Percentiles rank a stretch among this genome's conserved stretches.
Conservation (phyloP, 92 coral and sea anemone genomes). For the Galaxea fascicularis region DNA sequence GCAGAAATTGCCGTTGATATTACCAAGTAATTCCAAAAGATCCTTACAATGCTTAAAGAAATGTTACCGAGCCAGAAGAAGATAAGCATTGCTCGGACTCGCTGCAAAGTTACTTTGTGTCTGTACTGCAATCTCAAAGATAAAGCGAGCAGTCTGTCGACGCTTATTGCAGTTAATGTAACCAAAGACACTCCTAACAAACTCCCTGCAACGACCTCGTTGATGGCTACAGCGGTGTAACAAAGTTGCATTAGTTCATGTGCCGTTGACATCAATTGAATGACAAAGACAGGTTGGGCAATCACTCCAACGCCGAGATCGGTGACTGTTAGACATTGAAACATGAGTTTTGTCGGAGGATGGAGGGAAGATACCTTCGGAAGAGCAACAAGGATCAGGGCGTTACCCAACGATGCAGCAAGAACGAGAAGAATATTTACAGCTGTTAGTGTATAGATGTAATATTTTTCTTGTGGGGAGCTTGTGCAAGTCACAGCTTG, state of each 20-base stretch:
- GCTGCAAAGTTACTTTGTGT: background rate
- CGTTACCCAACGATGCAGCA: background rate
- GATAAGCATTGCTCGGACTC: background rate
- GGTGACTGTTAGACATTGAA: background rate
- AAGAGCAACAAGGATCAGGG: constrained; percentile 11
- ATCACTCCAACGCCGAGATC: constrained; percentile 7
- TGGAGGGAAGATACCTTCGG: background rate
- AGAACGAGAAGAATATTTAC: background rate
- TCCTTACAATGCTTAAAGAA: background rate
- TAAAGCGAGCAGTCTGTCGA: constrained; percentile 22
- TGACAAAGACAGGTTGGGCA: background rate
- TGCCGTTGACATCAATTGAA: constrained; percentile 4
- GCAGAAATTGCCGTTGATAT: background rate
- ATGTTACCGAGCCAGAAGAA: background rate
- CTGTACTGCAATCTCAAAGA: background rate
- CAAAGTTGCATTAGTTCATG: background rate
- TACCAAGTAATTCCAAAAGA: background rate
- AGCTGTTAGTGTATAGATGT: background rate
- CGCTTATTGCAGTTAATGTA: constrained; percentile 3
- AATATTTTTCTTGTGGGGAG: background rate
- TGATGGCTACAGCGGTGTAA: background rate
- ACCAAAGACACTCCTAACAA: constrained; percentile 5
- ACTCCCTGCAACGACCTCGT: background rate
- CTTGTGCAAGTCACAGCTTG: background rate
- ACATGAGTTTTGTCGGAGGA: constrained; percentile 11